phyloP scores from a whole-genome alignment of 2,888 invertebrate species.

The Mechanitis mazaeus region DNA sequence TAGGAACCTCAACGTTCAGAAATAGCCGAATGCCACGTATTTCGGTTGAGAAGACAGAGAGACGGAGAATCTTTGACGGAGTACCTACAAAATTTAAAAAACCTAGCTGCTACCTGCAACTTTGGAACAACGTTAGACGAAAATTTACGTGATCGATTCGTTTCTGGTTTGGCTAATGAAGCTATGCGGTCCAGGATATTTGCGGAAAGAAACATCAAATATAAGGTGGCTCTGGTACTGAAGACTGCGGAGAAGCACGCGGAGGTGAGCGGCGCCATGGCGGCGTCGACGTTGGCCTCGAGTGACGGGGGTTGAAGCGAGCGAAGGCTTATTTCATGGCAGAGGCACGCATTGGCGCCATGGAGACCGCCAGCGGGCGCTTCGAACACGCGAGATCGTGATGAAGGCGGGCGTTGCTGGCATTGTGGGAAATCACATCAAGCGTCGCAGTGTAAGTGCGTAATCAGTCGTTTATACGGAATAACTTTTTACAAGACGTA shows the following conservation, averaged over 20 bases:
- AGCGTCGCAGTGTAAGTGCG: no score
- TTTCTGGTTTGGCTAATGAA: slow-evolving; percentile 13
- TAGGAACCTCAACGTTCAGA: no score
- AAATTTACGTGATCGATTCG: slow-evolving; percentile 13
- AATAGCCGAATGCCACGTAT: no score
- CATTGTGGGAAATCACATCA: no score
- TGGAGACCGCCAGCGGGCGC: no score
- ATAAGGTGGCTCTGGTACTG: slow-evolving; percentile 29
- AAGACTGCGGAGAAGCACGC: slow-evolving; percentile 35
- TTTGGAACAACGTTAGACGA: slow-evolving; percentile 17
- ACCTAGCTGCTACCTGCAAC: slow-evolving; percentile 23
- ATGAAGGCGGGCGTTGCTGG: no score
- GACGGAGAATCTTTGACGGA: slow-evolving; percentile 15
- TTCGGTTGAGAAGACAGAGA: neutral
- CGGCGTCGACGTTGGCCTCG: slow-evolving; percentile 5
- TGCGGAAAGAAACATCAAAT: slow-evolving; percentile 28
- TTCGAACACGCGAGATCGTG: no score
- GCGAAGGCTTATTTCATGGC: neutral
- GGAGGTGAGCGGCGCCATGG: neutral
- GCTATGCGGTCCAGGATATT: slow-evolving; percentile 31
- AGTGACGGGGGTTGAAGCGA: neutral
- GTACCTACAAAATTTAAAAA: slow-evolving; percentile 20
- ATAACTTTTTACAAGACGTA: no score
- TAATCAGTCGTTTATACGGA: no score
- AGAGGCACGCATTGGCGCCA: neutral